These are phyloP conservation scores for Malacosoma neustria DNA, from an alignment of 2,888 invertebrate genomes.

Conservation along the genomic window DNA sequence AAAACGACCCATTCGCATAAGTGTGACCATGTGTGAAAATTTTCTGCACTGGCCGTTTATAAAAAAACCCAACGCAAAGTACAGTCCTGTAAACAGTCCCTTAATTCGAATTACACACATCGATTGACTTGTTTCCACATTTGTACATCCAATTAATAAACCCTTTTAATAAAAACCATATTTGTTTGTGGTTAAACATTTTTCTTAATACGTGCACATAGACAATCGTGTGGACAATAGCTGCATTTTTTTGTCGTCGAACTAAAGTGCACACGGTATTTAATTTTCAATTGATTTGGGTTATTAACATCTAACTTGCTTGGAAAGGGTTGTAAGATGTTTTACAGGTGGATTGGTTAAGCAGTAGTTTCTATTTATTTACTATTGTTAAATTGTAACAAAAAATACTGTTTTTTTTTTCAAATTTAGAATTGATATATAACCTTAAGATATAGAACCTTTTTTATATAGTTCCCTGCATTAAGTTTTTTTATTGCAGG, in stretches of 20 bases:
- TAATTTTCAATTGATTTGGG: slow-evolving; percentile 21
- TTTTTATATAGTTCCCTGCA: no score
- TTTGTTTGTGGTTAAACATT: slow-evolving; percentile 45
- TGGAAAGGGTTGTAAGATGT: neutral
- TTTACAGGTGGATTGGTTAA: neutral
- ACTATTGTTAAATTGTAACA: no score
- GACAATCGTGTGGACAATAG: slow-evolving; percentile 52
- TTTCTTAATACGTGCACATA: slow-evolving; percentile 39
- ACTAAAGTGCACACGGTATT: slow-evolving; percentile 37
- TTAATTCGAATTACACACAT: slow-evolving; percentile 67
- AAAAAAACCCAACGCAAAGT: slow-evolving; percentile 38
- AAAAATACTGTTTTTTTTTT: no score
- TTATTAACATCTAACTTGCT: slow-evolving; percentile 15
- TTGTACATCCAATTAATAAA: slow-evolving; percentile 62
- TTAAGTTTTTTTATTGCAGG: no score
- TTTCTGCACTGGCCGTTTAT: slow-evolving; percentile 43
- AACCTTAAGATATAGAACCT: no score
- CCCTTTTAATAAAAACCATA: slow-evolving; percentile 36
- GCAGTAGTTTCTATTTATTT: neutral
- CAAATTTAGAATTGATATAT: no score
- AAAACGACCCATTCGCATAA: slow-evolving; percentile 14
- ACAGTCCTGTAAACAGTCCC: slow-evolving; percentile 57
- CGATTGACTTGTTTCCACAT: slow-evolving; percentile 59
- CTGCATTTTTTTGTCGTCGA: slow-evolving; percentile 29
- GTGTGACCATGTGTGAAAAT: slow-evolving; percentile 61